Evolutionary conservation across 2,888 invertebrate species (phyloP).

Genomic region (Melanostoma scalare): DNA sequence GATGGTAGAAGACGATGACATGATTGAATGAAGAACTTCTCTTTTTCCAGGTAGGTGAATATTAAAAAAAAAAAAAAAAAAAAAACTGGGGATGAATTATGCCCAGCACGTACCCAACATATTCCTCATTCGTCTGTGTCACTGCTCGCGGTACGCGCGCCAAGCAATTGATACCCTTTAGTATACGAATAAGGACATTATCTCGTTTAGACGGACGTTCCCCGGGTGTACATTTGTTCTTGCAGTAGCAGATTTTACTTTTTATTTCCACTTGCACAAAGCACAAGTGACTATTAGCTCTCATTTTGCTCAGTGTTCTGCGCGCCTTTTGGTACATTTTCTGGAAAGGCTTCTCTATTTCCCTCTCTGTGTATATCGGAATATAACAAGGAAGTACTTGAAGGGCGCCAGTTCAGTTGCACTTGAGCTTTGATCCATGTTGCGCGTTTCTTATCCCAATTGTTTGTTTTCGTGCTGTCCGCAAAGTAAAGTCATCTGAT

Average conservation of each 20-base stretch:
- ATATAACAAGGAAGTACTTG: slow-evolving; percentile 61
- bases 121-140: slow-evolving; percentile 11
- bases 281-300: slow-evolving; percentile 4
- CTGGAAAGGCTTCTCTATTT: slow-evolving; percentile 54
- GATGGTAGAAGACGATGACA: neutral
- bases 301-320: slow-evolving; percentile 9
- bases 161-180: slow-evolving; percentile 38
- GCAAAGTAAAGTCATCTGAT: slow-evolving; percentile 5
- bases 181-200: neutral
- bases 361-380: slow-evolving; percentile 27
- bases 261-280: slow-evolving; percentile 37
- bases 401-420: slow-evolving; percentile 78
- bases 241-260: slow-evolving; percentile 46
- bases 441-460: slow-evolving; percentile 74
- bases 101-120: neutral
- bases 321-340: slow-evolving; percentile 36
- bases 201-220: slow-evolving; percentile 21
- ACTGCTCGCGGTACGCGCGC: neutral
- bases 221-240: slow-evolving; percentile 22
- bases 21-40: no score
- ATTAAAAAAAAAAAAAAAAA: no score
- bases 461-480: neutral
- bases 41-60: no score
- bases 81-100: slow-evolving; percentile 17
- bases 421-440: slow-evolving; percentile 81